Evolutionary conservation across 30 jellyfish, hydroid and myxozoan genomes (phyloP).

Genomic region (Aurelia aurita complex sp. Pacific): DNA sequence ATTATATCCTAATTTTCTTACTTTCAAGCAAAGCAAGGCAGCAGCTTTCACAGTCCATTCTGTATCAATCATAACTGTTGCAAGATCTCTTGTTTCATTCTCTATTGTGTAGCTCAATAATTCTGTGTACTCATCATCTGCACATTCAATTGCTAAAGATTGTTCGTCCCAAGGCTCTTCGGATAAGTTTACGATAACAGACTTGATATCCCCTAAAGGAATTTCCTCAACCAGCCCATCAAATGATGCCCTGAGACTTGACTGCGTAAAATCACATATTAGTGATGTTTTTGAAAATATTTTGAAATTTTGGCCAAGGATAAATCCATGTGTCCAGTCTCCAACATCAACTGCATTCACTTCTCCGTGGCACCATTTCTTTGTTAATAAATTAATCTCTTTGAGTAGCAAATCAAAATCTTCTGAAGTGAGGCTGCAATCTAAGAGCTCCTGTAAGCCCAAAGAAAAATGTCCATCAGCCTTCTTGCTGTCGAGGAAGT

Average conservation of each 20-base stretch:
- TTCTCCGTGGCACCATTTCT: constrained; percentile 29
- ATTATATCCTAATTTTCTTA: constrained; percentile 45
- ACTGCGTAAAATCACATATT: background rate
- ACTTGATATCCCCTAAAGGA: constrained; percentile 16
- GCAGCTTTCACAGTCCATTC: constrained; percentile 93
- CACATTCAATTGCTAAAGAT: constrained; percentile 22
- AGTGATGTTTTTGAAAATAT: constrained; percentile 24
- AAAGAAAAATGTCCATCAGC: no score
- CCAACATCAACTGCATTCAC: constrained; percentile 37
- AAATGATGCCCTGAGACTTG: background rate
- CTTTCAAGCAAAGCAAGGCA: constrained; percentile 72
- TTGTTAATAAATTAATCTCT: background rate
- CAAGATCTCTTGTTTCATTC: constrained; percentile 70
- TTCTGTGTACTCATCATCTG: background rate
- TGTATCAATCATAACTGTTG: constrained; percentile 75
- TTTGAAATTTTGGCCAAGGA: background rate
- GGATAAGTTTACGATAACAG: constrained; percentile 44
- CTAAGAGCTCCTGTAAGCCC: constrained; percentile 8
- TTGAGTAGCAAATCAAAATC: constrained; percentile 25
- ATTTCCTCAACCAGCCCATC: constrained; percentile 32
- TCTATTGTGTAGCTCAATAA: constrained; percentile 19
- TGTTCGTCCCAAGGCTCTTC: constrained; percentile 88
- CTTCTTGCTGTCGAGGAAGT: background rate
- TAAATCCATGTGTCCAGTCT: constrained; percentile 49
- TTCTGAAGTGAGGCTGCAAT: constrained; percentile 22